phyloP scores from a whole-genome alignment of 1,140 invertebrate genomes.

The Eubasilissa regina region DNA sequence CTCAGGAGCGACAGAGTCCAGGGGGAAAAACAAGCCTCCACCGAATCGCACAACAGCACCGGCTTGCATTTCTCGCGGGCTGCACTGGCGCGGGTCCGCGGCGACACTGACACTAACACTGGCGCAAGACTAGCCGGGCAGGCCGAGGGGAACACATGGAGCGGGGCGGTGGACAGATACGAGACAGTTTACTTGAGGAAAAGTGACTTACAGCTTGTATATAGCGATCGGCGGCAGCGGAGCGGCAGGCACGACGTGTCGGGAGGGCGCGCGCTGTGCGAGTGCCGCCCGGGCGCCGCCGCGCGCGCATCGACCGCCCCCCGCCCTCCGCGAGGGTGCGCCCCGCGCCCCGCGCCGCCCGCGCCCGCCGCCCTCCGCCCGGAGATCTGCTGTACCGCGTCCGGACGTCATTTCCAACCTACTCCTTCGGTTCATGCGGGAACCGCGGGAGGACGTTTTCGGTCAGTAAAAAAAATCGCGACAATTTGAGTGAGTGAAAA shows the following conservation, averaged over 20 bases:
- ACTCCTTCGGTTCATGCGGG: neutral
- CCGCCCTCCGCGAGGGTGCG: constrained; percentile 46
- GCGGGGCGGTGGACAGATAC: constrained; percentile 42
- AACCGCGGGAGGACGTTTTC: no score
- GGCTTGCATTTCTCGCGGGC: constrained; percentile 57
- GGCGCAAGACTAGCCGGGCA: constrained; percentile 68
- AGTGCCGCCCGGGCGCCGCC: constrained; percentile 63
- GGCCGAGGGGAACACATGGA: constrained; percentile 63
- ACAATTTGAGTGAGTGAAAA: no score
- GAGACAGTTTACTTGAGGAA: constrained; percentile 52
- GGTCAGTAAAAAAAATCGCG: no score
- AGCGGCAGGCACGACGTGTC: constrained; percentile 55
- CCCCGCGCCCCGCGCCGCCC: constrained; percentile 46
- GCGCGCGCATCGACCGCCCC: constrained; percentile 63
- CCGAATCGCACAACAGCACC: constrained; percentile 59
- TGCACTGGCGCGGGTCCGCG: constrained; percentile 63
- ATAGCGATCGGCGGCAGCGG: constrained; percentile 51
- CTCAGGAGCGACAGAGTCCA: constrained; percentile 60
- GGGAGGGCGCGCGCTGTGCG: constrained; percentile 66
- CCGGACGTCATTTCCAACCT: constrained; percentile 34
- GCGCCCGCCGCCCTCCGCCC: constrained; percentile 7
- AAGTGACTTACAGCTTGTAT: constrained; percentile 55
- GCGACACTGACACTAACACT: constrained; percentile 72
- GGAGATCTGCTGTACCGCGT: neutral
- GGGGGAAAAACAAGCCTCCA: constrained; percentile 60